phyloP scores from a whole-genome alignment of 2,797 vertebrate genomes.

The Distichodus sexfasciatus region DNA sequence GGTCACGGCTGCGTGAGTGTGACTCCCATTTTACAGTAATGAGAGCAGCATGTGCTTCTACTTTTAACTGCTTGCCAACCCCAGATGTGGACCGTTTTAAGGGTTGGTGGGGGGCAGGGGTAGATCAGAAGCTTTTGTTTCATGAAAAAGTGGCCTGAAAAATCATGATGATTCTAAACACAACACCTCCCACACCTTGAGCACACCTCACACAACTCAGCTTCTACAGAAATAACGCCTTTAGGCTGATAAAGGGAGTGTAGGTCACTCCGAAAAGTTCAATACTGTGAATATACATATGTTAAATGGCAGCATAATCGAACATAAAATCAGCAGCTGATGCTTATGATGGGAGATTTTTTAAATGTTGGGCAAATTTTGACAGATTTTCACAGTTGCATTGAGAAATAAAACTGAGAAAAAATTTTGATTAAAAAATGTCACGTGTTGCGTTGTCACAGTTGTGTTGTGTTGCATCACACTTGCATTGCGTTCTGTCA shows the following conservation, averaged over 20 bases:
- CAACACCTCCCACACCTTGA: conserved; percentile 41
- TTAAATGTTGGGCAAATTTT: too few relatives aligned
- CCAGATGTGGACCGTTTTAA: conserved; percentile 66
- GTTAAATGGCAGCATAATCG: too few relatives aligned
- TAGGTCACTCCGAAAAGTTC: too few relatives aligned
- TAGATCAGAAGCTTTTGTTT: conserved; percentile 37
- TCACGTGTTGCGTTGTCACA: too few relatives aligned
- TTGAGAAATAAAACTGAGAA: too few relatives aligned
- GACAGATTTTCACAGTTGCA: too few relatives aligned
- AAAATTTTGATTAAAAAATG: too few relatives aligned
- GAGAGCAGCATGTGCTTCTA: conserved; percentile 71
- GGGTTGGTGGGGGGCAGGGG: conserved; percentile 56
- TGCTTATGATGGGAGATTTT: too few relatives aligned
- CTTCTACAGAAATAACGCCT: background rate
- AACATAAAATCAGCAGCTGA: too few relatives aligned
- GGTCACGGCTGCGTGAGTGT: conserved; percentile 62
- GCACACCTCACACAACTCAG: background rate
- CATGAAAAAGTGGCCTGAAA: conserved; percentile 50
- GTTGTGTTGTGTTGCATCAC: too few relatives aligned
- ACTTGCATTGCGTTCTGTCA: too few relatives aligned
- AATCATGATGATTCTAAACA: conserved; percentile 48
- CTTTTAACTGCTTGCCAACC: conserved; percentile 65
- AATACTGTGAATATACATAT: too few relatives aligned
- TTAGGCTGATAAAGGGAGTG: background rate
- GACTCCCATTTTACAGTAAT: conserved; percentile 67